A percentile compares a stretch with the other conserved stretches of the same genome.
Conservation (phyloP, 2,797 vertebrate species). For the Neostethus bicornis region DNA sequence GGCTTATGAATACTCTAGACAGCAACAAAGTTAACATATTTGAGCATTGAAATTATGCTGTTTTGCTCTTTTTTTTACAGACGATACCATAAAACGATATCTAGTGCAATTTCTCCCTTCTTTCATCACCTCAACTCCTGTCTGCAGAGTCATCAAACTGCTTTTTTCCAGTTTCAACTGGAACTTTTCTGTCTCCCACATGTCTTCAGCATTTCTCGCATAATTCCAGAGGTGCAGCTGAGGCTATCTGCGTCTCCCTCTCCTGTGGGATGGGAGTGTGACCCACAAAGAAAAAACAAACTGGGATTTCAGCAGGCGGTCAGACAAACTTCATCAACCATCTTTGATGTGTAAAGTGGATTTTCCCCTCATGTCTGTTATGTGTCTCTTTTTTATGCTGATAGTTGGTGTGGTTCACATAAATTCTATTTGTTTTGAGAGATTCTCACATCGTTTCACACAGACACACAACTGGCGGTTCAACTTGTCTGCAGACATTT, state of each 20-base stretch:
- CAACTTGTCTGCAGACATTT: slow-evolving; percentile 55
- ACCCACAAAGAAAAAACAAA: slow-evolving; percentile 66
- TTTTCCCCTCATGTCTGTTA: slow-evolving; percentile 43
- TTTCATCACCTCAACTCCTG: slow-evolving; percentile 31
- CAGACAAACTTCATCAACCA: slow-evolving; percentile 32
- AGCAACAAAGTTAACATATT: slow-evolving; percentile 8
- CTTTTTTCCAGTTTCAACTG: slow-evolving; percentile 66
- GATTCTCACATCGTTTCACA: slow-evolving; percentile 55
- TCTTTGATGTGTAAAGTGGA: slow-evolving; percentile 25
- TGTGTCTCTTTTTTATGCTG: slow-evolving; percentile 35
- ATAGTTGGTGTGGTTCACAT: slow-evolving; percentile 39
- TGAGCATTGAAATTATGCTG: slow-evolving; percentile 9
- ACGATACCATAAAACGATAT: slow-evolving; percentile 26
- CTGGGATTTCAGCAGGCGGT: slow-evolving; percentile 47
- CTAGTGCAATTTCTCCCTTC: background rate
- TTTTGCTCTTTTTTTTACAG: slow-evolving; percentile 35
- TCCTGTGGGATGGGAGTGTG: slow-evolving; percentile 51
- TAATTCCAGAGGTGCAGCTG: slow-evolving; percentile 65
- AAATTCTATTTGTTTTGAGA: slow-evolving; percentile 55
- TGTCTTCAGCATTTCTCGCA: slow-evolving; percentile 69
- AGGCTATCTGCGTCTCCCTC: slow-evolving; percentile 54
- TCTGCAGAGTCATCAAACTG: slow-evolving; percentile 61
- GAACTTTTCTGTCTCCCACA: slow-evolving; percentile 66
- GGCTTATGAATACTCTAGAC: background rate
- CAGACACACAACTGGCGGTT: slow-evolving; percentile 17